Conservation (phyloP, 2,113 vertebrate species). For the Paralichthys olivaceus region DNA sequence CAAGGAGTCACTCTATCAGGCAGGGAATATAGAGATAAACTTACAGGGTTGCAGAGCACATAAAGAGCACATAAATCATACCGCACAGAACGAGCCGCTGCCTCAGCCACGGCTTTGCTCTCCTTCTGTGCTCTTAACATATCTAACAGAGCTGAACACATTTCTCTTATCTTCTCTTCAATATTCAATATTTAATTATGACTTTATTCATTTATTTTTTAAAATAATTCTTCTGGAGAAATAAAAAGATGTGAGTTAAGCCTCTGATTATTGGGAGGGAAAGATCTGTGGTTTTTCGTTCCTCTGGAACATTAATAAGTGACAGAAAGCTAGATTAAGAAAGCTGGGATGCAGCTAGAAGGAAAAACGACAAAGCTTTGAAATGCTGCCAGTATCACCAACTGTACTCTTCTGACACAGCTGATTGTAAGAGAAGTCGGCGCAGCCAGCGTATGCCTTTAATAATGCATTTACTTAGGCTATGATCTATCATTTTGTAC, state of each 20-base stretch:
- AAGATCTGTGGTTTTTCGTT: conserved; percentile 68
- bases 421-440: conserved; percentile 84
- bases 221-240: conserved; percentile 34
- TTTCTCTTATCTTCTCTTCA: conserved; percentile 49
- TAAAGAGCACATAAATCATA: conserved; percentile 68
- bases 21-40: conserved; percentile 66
- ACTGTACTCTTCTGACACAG: conserved; percentile 81
- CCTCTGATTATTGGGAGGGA: conserved; percentile 64
- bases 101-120: conserved; percentile 19
- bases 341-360: conserved; percentile 67
- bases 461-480: conserved; percentile 87
- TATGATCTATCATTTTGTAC: conserved; percentile 89
- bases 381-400: conserved; percentile 82
- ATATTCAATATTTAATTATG: conserved; percentile 68
- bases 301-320: conserved; percentile 77
- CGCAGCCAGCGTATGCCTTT: conserved; percentile 79
- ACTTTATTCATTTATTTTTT: conserved; percentile 58
- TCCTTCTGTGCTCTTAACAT: conserved; percentile 48
- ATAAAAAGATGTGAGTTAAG: conserved; percentile 64
- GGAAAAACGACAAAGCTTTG: conserved; percentile 78
- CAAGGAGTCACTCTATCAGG: conserved; percentile 62
- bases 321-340: conserved; percentile 82
- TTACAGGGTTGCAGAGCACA: conserved; percentile 59
- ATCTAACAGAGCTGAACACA: conserved; percentile 50
- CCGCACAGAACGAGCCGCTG: conserved; percentile 28